Evolutionary conservation across 1,140 invertebrate species (phyloP).

Genomic region (Tyrophagus putrescentiae): DNA sequence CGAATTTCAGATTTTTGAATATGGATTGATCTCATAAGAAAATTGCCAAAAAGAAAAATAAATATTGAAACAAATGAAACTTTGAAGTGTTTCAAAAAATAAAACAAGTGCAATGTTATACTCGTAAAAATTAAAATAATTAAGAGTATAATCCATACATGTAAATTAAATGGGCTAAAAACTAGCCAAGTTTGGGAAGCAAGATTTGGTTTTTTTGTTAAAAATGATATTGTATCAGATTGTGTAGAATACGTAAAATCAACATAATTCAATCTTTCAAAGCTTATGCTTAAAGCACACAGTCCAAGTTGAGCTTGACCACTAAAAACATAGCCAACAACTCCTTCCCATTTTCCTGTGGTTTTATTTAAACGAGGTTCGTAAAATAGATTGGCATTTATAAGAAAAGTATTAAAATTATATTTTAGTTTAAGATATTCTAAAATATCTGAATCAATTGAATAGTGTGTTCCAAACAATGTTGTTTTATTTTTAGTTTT

Average conservation of each 20-base stretch:
- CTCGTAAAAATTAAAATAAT: not conserved
- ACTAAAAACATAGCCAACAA: not conserved
- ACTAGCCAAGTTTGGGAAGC: not conserved
- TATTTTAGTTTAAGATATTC: not conserved
- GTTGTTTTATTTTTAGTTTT: not conserved
- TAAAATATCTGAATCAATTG: not conserved
- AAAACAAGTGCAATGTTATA: too few species aligned
- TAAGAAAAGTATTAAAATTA: not conserved
- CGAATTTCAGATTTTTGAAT: too few species aligned
- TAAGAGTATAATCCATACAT: not conserved
- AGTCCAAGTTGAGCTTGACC: not conserved
- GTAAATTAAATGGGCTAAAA: not conserved
- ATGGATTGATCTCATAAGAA: too few species aligned
- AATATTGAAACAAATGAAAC: too few species aligned
- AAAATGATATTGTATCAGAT: not conserved
- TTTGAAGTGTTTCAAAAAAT: not conserved
- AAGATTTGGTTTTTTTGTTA: not conserved
- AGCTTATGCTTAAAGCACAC: not conserved
- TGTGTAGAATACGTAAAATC: slow-evolving; percentile 2
- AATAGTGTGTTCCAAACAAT: not conserved
- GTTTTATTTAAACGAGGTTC: not conserved
- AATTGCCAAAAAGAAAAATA: too few species aligned
- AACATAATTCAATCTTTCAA: not conserved
- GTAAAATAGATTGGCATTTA: not conserved
- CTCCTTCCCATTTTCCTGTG: not conserved